Conservation (phyloP, 2,113 vertebrate genomes). For the Brachirus orientalis region DNA sequence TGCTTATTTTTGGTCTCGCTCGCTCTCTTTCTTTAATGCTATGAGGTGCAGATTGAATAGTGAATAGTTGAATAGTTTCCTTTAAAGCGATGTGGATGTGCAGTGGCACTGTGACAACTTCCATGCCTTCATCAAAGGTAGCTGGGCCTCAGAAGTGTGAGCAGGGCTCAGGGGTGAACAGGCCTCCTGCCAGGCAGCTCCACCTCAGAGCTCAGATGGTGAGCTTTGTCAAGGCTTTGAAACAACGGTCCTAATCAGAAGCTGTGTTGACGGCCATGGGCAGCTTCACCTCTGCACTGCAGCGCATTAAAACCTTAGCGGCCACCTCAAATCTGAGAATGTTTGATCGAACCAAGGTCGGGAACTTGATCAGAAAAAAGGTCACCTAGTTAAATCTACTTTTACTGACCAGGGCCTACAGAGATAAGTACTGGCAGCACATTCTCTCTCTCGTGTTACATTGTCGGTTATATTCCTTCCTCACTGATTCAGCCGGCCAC, state of each 20-base stretch:
- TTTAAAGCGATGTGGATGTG: conserved; percentile 37
- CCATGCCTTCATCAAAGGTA: conserved; percentile 65
- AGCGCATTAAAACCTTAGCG: conserved; percentile 24
- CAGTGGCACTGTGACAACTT: conserved; percentile 54
- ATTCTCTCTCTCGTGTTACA: too few relatives aligned
- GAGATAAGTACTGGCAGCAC: neutral
- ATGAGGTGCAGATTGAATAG: conserved; percentile 16
- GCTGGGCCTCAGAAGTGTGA: conserved; percentile 49
- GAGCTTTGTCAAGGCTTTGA: conserved; percentile 59
- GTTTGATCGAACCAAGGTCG: conserved; percentile 15
- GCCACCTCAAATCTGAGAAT: conserved; percentile 31
- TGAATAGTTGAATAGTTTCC: conserved; percentile 45
- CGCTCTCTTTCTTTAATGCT: neutral
- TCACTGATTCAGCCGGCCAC: too few relatives aligned
- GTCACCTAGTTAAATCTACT: neutral
- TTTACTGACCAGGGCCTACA: neutral
- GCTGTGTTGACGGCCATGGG: conserved; percentile 33
- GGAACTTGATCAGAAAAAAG: neutral
- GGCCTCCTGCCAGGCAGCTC: conserved; percentile 58
- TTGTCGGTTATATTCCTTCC: too few relatives aligned
- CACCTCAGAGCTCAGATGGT: conserved; percentile 47
- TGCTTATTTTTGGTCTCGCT: neutral
- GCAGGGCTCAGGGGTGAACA: conserved; percentile 57
- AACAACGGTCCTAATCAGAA: conserved; percentile 68
- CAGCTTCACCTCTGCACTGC: conserved; percentile 35